A percentile compares a stretch with the other conserved stretches of the same genome.
phyloP scores from a whole-genome alignment of 2,888 invertebrate genomes.

The Ptychoptera contaminata region DNA sequence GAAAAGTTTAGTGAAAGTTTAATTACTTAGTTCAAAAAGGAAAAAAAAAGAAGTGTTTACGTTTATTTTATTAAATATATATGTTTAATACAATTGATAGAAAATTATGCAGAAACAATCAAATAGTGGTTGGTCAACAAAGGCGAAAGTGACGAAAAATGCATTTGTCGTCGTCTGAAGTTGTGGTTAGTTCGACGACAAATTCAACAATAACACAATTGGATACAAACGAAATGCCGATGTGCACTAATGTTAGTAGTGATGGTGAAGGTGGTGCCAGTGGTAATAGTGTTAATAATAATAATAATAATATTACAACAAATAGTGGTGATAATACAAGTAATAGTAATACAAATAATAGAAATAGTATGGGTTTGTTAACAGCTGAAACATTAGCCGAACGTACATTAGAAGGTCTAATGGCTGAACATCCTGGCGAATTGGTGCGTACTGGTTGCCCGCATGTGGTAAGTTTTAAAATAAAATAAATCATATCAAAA shows the following conservation, averaged over 20 bases:
- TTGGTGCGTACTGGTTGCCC: slow-evolving; percentile 90
- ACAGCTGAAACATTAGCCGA: slow-evolving; percentile 73
- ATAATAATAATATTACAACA: slow-evolving; percentile 14
- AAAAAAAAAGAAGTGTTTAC: not conserved
- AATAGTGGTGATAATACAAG: slow-evolving; percentile 1
- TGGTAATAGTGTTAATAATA: slow-evolving; percentile 11
- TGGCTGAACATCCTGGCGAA: slow-evolving; percentile 86
- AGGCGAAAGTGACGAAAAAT: not conserved
- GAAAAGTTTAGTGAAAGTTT: too few relatives aligned
- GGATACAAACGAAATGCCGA: not conserved
- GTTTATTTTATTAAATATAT: not conserved
- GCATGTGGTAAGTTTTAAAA: slow-evolving; percentile 53
- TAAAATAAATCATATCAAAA: not conserved
- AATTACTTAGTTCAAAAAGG: not conserved
- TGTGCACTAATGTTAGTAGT: not conserved
- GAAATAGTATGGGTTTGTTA: slow-evolving; percentile 33
- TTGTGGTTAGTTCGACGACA: not conserved
- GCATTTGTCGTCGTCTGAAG: not conserved
- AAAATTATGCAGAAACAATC: not conserved
- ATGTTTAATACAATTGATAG: too few relatives aligned
- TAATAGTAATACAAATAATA: slow-evolving; percentile 17
- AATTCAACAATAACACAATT: not conserved
- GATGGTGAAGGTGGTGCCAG: not conserved
- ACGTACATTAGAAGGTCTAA: slow-evolving; percentile 64
- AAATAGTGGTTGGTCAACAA: not conserved